A percentile compares a stretch with the other conserved stretches of the same genome.
These are phyloP conservation scores for Parnassius smintheus DNA, from an alignment of 2,888 invertebrate genomes.

Conservation along the genomic window DNA sequence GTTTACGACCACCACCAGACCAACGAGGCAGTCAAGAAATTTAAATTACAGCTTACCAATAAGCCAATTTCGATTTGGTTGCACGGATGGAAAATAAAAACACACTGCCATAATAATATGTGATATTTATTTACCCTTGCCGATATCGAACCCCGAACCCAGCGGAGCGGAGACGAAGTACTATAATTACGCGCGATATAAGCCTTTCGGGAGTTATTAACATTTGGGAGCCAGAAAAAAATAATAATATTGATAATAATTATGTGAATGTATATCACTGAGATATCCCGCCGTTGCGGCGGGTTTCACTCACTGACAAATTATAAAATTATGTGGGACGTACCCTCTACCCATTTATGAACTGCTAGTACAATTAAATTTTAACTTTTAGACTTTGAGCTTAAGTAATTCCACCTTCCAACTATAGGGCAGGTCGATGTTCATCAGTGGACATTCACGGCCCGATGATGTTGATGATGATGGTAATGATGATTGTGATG, in stretches of 20 bases:
- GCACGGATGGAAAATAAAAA: conserved; percentile 21
- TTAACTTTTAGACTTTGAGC: too few species aligned
- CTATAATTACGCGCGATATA: conserved; percentile 44
- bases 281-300: conserved; percentile 27
- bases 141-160: conserved; percentile 41
- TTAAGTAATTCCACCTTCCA: too few species aligned
- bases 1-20: too few species aligned
- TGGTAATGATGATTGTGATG: too few species aligned
- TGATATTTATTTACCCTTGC: conserved; percentile 38
- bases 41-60: conserved; percentile 14
- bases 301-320: conserved; percentile 7
- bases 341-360: not conserved
- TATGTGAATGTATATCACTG: conserved; percentile 41
- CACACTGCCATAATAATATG: conserved; percentile 24
- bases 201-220: conserved; percentile 43
- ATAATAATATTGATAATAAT: conserved; percentile 43
- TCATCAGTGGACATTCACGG: too few species aligned
- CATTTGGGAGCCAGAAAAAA: conserved; percentile 37
- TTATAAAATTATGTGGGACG: not conserved
- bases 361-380: not conserved
- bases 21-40: conserved; percentile 4
- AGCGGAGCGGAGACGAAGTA: conserved; percentile 41
- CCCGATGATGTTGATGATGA: too few species aligned
- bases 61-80: conserved; percentile 21
- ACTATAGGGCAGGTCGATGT: too few species aligned